phyloP scores from a whole-genome alignment of 2,888 invertebrate genomes.

The Drosophila rellima region DNA sequence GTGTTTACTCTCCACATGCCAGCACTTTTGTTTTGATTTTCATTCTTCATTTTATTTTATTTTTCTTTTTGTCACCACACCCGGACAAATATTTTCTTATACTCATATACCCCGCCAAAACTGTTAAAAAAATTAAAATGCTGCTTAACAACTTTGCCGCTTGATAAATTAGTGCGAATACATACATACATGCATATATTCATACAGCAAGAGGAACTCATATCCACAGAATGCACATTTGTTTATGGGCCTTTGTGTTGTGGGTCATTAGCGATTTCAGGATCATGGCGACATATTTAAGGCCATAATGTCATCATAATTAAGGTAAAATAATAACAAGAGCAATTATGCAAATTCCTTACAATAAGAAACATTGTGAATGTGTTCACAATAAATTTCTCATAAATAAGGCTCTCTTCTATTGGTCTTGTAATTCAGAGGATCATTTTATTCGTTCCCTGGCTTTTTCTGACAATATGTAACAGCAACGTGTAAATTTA shows the following conservation, averaged over 20 bases:
- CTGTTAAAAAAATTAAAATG: conserved; percentile 75
- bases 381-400: conserved; percentile 44
- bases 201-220: conserved; percentile 37
- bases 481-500: conserved; percentile 12
- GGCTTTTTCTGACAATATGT: conserved; percentile 18
- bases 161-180: conserved; percentile 72
- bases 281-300: conserved; percentile 57
- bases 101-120: conserved; percentile 59
- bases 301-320: conserved; percentile 65
- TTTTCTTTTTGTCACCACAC: conserved; percentile 52
- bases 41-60: not conserved
- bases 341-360: conserved; percentile 62
- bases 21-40: conserved; percentile 59
- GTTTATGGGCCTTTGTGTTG: conserved; percentile 65
- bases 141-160: conserved; percentile 72
- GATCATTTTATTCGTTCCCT: conserved; percentile 26
- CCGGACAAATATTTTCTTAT: conserved; percentile 59
- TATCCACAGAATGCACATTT: conserved; percentile 39
- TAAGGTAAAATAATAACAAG: conserved; percentile 47
- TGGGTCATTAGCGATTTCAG: conserved; percentile 23
- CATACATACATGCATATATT: conserved; percentile 8
- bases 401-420: conserved; percentile 23
- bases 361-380: conserved; percentile 46
- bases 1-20: conserved; percentile 39
- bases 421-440: conserved; percentile 10